Base-by-base conservation (phyloP, 2,113 vertebrate genomes). In the Heteronetta atricapilla region DNA sequence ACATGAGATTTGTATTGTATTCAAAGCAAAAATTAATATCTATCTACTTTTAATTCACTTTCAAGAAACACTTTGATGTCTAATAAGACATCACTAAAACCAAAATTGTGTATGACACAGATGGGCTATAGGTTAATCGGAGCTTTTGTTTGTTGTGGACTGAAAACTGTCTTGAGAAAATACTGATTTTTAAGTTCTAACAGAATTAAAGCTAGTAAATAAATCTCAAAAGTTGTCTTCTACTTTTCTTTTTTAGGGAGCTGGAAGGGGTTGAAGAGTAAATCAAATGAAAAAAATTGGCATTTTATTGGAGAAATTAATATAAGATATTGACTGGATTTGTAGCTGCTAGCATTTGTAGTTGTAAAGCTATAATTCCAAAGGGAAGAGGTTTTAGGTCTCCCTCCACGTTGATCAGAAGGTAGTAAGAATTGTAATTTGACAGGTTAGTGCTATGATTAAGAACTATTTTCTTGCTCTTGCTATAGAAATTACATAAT, bases 271-370 rank as follows among this genome's bases (percentile, higher is more conserved):
- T 92, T 94, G 90, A 97, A 89, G 79, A 36, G 10, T 89, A 95
- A 96, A 69, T 95, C 52, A 95, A 94, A 74, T 52, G 31, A 67
- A 53, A 90, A 93, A 95, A 59, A 25, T 63, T 69, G 86, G 82
- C 75, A 44, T 81, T 93, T 86, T 89, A 89, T 80, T 22, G 73
- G 22, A 67, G 4, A 86, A 78, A 36, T 86, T 85, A 23, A 29
- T 85, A 95, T 93, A 96, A 94, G 63, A 18, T 94, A 86, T 91
- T 94, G 72, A 93, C 89, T 96, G 36, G 33, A 80, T 96, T 83
- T 97, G 82, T 96, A 89, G 77, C 31, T 88, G 74, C n/a, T 78
- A 93, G 31, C 62, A 83, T 95, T 95, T 94, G 53, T 86, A 83
- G 60, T 93, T 73, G 46, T 74, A 78, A 91, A 93, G 6, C 12